Base-by-base conservation (phyloP, 2,113 vertebrate species). In the Leucopsar rothschildi region DNA sequence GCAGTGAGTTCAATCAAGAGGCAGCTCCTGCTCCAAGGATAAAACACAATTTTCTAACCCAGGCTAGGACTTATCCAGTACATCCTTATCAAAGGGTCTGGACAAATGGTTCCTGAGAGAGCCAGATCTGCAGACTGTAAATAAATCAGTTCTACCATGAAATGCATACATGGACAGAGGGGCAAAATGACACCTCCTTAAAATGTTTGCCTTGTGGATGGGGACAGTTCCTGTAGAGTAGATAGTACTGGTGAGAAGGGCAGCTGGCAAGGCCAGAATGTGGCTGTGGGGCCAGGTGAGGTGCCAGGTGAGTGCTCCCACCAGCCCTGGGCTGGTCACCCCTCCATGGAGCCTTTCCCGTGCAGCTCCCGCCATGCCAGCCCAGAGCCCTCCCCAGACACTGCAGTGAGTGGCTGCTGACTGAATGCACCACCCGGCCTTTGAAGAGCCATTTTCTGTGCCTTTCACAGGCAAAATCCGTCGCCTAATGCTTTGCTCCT, bases 261-360 rank as follows among this genome's bases (percentile, higher is more conserved):
- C 47, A 75, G 53, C 20, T 64, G 68, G 45, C 20, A 23, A 55
- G 33, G 39, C 17, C 49, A 57, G 50, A 18, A 47, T 22, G 42
- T 1, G 6, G n/a, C 6, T 0, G 1, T 28, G 44, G 19, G 39
- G 64, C 52, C 18, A 14, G 29, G n/a, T 60, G 53, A 45, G 61
- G 5, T 0, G 1, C 0, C 5, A 65, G 50, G 17, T 23, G 59
- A 5, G 15, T n/a, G 55, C 57, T 86, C 15, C 29, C 60, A 33
- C 6, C 78, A 44, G 56, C 33, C 60, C 33, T 3, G 31, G 2
- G 1, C 2, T 1, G 6, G n/a, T 79, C n/a, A 42, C 31, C 15
- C 16, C 14, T 28, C 45, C 2, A 1, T 7, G 49, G 12, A 75
- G 42, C 57, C 44, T 61, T 47, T 60, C 23, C 44, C 0, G 0